Evolutionary conservation across 1,140 invertebrate genomes (phyloP), one percentile per base, ranked within the genome.

Genomic region (Ceratina calcarata): DNA sequence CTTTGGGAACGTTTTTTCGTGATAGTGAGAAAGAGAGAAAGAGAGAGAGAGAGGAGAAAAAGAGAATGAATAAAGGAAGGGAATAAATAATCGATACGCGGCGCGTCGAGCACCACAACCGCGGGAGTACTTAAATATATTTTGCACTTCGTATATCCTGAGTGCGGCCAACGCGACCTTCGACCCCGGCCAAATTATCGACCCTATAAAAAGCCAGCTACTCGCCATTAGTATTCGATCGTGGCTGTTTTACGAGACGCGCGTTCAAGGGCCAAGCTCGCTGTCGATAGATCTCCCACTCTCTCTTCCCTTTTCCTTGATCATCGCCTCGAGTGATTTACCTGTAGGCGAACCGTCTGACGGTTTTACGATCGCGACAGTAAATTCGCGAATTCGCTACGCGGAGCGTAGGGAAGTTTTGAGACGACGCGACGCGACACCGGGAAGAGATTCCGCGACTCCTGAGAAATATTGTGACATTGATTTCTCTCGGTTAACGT

Each of bases 141-240:
- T 85, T 83, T 58, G 78, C 83, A 72, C 62, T 68, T 64, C 67
- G 77, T 76, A 83, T 83, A 85, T 85, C 70, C 81, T 24, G 71
- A 49, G 53, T 64, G 32, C 68, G 45, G 69, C 68, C 55, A 70
- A 27, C 7, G 64, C 68, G 58, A 85, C 72, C 82, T 73, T 4
- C 49, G 72, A 81, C 78, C 79, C 45, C 53, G 20, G 62, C 73
- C 78, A 84, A 87, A 87, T 87, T 87, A 82, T 82, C 72, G 53
- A 18, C 72, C 79, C 53, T 79, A 84, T 79, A 84, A 84, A 87
- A 86, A 81, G 22, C 58, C 72, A 58, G 64, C 78, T 81, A 87
- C 78, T 76, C 69, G 72, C 85, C 58, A 86, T 87, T 87, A 84
- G 71, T 64, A 86, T 87, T 81, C 78, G 82, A 87, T 84, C 67